Evolutionary conservation across 1,140 invertebrate genomes (phyloP).

Genomic region (Belonocnema kinseyi): DNA sequence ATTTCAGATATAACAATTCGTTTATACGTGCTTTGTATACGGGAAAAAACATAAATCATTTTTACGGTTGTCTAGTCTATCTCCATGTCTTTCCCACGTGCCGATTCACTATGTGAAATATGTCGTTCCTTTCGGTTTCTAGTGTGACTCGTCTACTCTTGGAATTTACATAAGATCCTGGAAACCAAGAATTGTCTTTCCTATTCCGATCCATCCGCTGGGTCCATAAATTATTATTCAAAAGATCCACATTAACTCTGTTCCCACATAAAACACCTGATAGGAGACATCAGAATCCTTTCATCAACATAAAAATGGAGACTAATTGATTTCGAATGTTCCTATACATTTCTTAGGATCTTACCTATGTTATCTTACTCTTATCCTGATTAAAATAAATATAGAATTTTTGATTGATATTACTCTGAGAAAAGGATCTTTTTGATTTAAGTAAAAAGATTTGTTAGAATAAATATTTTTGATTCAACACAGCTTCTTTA

Average conservation of each 20-base stretch:
- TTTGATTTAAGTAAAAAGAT: too few relatives aligned
- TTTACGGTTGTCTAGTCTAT: constrained; percentile 53
- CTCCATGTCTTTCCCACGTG: constrained; percentile 50
- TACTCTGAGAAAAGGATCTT: too few relatives aligned
- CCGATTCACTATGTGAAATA: not conserved
- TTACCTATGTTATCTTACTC: too few relatives aligned
- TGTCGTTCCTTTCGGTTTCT: not conserved
- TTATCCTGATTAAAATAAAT: too few relatives aligned
- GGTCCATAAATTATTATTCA: not conserved
- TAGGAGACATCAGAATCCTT: not conserved
- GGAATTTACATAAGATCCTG: not conserved
- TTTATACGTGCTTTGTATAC: constrained; percentile 53
- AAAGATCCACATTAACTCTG: not conserved
- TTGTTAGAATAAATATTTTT: too few relatives aligned
- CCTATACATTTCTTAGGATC: too few relatives aligned
- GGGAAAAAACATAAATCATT: constrained; percentile 50
- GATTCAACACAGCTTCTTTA: too few relatives aligned
- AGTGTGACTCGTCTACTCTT: constrained; percentile 5
- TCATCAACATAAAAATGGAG: not conserved
- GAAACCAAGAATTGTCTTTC: not conserved
- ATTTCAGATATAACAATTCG: constrained; percentile 41
- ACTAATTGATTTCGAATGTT: too few relatives aligned
- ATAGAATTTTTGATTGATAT: too few relatives aligned
- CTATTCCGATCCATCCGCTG: not conserved
- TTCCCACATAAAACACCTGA: constrained; percentile 18